These are phyloP conservation scores for Sander vitreus DNA, from an alignment of 2,113 vertebrate species.

Conservation along the genomic window DNA sequence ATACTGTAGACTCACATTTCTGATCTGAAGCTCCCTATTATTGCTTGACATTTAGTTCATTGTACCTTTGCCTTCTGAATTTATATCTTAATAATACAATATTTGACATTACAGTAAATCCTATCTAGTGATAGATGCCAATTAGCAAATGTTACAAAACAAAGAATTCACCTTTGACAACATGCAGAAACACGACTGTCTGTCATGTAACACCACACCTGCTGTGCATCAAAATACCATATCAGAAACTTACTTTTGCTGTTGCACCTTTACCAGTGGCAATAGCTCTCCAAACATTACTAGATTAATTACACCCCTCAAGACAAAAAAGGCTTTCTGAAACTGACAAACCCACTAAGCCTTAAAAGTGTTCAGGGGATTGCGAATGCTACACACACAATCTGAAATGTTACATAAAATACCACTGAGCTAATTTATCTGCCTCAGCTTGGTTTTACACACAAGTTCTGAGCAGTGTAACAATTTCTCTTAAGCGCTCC, in stretches of 20 bases:
- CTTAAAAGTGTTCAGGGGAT: conserved; percentile 14
- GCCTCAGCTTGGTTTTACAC: conserved; percentile 9
- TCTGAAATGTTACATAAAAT: conserved; percentile 27
- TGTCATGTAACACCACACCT: not conserved
- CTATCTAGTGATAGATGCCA: not conserved
- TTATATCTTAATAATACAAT: not conserved
- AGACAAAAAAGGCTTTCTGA: conserved; percentile 30
- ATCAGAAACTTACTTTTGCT: conserved; percentile 9
- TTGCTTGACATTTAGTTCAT: not conserved
- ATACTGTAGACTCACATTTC: not conserved
- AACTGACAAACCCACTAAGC: conserved; percentile 27
- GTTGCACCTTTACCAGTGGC: conserved; percentile 35
- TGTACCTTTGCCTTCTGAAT: not conserved
- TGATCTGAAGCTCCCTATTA: not conserved
- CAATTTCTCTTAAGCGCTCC: not conserved
- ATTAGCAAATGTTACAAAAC: not conserved
- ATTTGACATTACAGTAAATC: not conserved
- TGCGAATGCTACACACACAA: conserved; percentile 1
- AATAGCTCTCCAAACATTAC: conserved; percentile 26
- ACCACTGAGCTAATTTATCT: not conserved
- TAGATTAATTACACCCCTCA: conserved; percentile 29
- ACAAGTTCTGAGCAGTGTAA: not conserved
- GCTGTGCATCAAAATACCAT: not conserved
- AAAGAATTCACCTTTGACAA: not conserved
- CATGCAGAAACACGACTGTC: conserved; percentile 7